phyloP scores from a whole-genome alignment of 2,888 invertebrate species.

The Caenorhabditis imperialis region DNA sequence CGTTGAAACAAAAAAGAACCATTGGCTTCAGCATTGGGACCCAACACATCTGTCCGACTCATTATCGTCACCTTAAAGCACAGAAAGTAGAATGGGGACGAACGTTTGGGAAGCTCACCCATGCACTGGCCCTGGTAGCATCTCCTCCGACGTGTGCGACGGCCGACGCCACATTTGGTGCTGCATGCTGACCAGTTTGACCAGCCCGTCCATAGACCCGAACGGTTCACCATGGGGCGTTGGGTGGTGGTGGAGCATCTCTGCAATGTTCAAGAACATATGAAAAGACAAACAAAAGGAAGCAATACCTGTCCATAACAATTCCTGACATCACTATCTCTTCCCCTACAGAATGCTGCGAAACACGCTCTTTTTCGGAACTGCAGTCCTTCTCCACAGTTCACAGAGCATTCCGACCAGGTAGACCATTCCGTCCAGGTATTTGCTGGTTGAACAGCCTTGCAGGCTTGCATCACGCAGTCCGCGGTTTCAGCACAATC shows the following conservation, averaged over 20 bases:
- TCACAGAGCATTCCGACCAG: constrained; percentile 60
- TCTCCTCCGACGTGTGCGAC: constrained; percentile 43
- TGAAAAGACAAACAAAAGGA: too few relatives aligned
- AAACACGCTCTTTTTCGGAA: constrained; percentile 56
- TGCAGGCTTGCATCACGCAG: constrained; percentile 38
- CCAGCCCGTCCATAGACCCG: constrained; percentile 54
- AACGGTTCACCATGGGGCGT: constrained; percentile 15
- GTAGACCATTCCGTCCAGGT: constrained; percentile 52
- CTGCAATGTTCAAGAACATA: constrained; percentile 7
- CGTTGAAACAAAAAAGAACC: constrained; percentile 27
- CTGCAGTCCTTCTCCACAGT: constrained; percentile 56
- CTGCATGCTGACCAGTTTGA: constrained; percentile 54
- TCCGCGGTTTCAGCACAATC: constrained; percentile 54
- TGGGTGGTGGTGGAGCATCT: constrained; percentile 23
- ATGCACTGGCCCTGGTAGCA: constrained; percentile 53
- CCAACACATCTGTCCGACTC: constrained; percentile 48
- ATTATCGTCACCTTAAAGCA: constrained; percentile 37
- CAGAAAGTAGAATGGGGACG: neutral
- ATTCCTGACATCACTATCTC: constrained; percentile 48
- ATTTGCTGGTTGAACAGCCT: constrained; percentile 7
- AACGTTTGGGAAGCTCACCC: constrained; percentile 9
- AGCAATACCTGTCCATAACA: constrained; percentile 56
- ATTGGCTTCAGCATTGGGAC: constrained; percentile 24
- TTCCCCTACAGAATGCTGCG: constrained; percentile 49
- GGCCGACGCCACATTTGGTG: constrained; percentile 51